A percentile compares a stretch with the other conserved stretches of the same genome.
Conservation (phyloP, 2,888 invertebrate genomes). For the Horisme vitalbata region DNA sequence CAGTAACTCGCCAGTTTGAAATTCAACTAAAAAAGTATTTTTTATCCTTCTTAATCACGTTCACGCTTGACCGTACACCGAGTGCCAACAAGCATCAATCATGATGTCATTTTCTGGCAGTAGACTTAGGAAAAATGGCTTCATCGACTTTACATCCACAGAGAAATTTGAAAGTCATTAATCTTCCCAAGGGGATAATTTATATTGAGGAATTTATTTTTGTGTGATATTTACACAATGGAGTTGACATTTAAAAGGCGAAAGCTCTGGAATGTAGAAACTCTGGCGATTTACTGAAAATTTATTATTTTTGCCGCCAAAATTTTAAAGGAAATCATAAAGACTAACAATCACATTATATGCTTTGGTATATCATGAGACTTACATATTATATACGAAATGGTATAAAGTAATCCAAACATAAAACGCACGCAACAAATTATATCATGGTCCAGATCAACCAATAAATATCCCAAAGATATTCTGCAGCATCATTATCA, state of each 20-base stretch:
- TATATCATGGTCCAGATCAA: too few species aligned
- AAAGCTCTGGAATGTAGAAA: constrained; percentile 4
- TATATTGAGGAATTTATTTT: constrained; percentile 55
- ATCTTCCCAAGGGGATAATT: constrained; percentile 63
- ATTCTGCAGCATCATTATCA: too few species aligned
- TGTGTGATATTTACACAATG: constrained; percentile 32
- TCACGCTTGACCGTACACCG: constrained; percentile 47
- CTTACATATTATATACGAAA: too few species aligned
- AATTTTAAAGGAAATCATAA: too few species aligned
- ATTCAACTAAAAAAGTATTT: constrained; percentile 14
- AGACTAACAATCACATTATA: too few species aligned
- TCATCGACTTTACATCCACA: constrained; percentile 68
- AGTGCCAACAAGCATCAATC: constrained; percentile 61
- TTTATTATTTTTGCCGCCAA: too few species aligned
- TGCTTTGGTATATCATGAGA: too few species aligned
- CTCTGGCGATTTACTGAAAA: too few species aligned
- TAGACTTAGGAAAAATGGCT: constrained; percentile 73
- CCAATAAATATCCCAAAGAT: too few species aligned
- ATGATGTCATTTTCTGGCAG: constrained; percentile 70
- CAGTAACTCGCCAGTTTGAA: constrained; percentile 11
- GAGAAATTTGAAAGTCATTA: constrained; percentile 68
- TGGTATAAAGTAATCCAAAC: too few species aligned
- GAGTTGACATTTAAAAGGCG: constrained; percentile 25
- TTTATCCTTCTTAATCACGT: constrained; percentile 38
- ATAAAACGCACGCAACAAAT: too few species aligned